phyloP scores from a whole-genome alignment of 2,888 invertebrate species.

The Elysia crispata region DNA sequence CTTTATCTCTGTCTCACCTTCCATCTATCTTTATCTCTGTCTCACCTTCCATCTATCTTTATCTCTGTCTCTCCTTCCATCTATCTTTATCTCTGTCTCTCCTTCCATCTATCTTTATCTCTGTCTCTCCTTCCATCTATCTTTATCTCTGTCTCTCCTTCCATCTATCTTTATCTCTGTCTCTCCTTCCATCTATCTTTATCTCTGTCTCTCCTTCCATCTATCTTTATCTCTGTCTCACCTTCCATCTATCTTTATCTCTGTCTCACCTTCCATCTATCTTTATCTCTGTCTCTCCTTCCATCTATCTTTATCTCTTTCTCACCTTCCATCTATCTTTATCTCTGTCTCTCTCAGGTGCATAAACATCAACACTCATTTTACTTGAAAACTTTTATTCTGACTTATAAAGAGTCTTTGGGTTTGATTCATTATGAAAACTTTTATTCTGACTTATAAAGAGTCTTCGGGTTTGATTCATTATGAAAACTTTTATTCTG shows the following conservation, averaged over 20 bases:
- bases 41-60: too few species aligned
- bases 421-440: too few species aligned
- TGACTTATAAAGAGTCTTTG: too few species aligned
- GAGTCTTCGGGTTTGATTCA: neutral
- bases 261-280: neutral
- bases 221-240: neutral
- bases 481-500: neutral
- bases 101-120: too few species aligned
- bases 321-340: neutral
- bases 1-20: too few species aligned
- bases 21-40: too few species aligned
- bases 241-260: neutral
- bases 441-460: neutral
- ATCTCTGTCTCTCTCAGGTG: neutral
- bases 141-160: too few species aligned
- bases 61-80: too few species aligned
- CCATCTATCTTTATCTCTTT: constrained; percentile 7
- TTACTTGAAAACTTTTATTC: too few species aligned
- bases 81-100: too few species aligned
- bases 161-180: neutral
- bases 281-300: neutral
- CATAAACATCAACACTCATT: too few species aligned
- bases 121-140: too few species aligned
- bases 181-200: neutral
- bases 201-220: constrained; percentile 9